phyloP scores from a whole-genome alignment of 2,113 vertebrate species.

The Climacteris rufus region DNA sequence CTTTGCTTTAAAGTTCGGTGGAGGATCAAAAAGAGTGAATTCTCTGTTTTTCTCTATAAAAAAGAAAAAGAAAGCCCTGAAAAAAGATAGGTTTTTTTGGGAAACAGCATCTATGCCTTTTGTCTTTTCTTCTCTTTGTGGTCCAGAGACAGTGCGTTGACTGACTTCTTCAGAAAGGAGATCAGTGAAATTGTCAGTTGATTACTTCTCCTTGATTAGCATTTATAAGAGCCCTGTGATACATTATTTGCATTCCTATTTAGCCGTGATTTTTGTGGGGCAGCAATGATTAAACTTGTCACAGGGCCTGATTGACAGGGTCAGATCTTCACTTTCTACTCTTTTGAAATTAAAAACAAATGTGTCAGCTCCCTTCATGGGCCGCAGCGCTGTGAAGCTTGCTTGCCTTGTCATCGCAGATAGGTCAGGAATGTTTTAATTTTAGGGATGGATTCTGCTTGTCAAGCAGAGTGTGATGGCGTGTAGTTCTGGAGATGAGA shows the following conservation, averaged over 20 bases:
- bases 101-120: conserved; percentile 65
- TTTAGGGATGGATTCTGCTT: conserved; percentile 98
- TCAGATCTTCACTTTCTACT: conserved; percentile 98
- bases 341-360: conserved; percentile 91
- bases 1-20: conserved; percentile 76
- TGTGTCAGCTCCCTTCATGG: conserved; percentile 90
- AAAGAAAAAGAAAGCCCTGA: conserved; percentile 73
- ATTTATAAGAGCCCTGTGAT: conserved; percentile 98
- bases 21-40: conserved; percentile 75
- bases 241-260: conserved; percentile 99
- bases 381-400: conserved; percentile 80
- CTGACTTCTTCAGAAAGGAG: conserved; percentile 88
- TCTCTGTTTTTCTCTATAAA: conserved; percentile 64
- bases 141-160: conserved; percentile 81
- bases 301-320: conserved; percentile 97
- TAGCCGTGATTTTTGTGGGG: conserved; percentile 97
- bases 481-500: conserved; percentile 92
- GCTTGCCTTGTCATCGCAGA: conserved; percentile 88
- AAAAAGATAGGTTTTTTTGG: conserved; percentile 67
- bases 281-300: conserved; percentile 99
- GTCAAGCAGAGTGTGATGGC: conserved; percentile 89
- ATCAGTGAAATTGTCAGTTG: conserved; percentile 97
- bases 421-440: conserved; percentile 99
- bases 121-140: conserved; percentile 78
- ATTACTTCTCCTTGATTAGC: conserved; percentile 99